These are phyloP conservation scores for Apostichopus californicus DNA, from an alignment of 35 echinoderm and acorn worm species.

Conservation along the genomic window DNA sequence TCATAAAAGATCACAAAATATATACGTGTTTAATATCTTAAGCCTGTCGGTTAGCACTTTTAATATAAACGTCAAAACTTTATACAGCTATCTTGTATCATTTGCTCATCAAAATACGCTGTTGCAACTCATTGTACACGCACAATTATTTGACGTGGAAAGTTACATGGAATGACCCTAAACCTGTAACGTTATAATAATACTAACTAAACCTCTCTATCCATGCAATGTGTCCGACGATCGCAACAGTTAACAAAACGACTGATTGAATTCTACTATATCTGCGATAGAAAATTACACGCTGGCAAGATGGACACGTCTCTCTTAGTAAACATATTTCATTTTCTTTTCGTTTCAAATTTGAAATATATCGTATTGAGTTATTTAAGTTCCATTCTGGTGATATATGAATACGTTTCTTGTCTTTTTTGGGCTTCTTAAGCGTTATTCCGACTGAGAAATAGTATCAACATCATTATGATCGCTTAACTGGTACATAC, in stretches of 20 bases:
- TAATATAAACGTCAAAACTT: no score
- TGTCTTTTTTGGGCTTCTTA: not conserved
- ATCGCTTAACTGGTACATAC: not conserved
- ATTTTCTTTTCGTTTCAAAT: not conserved
- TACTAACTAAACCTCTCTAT: no score
- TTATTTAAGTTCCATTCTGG: not conserved
- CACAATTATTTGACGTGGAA: no score
- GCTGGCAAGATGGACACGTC: constrained; percentile 18
- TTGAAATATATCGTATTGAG: not conserved
- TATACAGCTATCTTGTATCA: no score
- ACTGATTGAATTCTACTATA: not conserved
- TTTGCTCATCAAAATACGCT: no score
- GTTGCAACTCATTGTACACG: no score
- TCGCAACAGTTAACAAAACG: not conserved
- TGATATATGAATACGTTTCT: not conserved
- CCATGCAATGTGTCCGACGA: no score
- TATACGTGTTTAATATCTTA: no score
- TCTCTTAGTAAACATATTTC: not conserved
- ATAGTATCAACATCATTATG: not conserved
- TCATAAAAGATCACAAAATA: no score
- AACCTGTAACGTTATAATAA: no score
- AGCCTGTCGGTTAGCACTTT: no score
- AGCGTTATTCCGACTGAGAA: not conserved
- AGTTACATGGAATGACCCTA: no score
- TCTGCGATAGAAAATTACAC: not conserved